Percentiles rank a stretch among this genome's conserved stretches.
Conservation (phyloP, 2,113 vertebrate genomes). For the Carassius auratus region DNA sequence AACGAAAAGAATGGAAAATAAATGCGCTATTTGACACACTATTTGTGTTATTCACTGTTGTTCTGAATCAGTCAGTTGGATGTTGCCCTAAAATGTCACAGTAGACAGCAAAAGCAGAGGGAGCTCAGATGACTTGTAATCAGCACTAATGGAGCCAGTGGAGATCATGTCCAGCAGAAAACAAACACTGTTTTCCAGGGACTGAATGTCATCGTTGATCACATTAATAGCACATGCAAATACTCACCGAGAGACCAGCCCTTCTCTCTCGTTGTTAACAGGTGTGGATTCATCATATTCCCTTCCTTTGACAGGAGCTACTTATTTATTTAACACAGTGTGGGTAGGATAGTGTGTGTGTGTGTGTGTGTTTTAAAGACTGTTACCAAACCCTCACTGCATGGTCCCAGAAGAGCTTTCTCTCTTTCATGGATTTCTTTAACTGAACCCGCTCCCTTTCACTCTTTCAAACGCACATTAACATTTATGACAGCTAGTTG, state of each 20-base stretch:
- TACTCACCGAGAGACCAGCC: not conserved
- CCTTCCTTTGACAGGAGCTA: slow-evolving; percentile 8
- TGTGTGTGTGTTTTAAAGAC: not conserved
- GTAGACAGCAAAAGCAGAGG: not conserved
- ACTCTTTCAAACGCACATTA: not conserved
- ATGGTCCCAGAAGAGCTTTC: not conserved
- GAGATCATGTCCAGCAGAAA: not conserved
- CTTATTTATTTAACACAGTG: slow-evolving; percentile 25
- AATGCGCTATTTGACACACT: not conserved
- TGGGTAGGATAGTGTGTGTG: not conserved
- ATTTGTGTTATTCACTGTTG: not conserved
- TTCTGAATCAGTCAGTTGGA: not conserved
- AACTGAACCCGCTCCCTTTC: not conserved
- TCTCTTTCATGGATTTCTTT: not conserved
- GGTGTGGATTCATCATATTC: not conserved
- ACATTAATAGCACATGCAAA: not conserved
- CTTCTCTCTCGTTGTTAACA: not conserved
- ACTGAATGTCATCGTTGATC: not conserved
- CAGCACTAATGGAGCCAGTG: not conserved
- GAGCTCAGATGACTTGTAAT: not conserved
- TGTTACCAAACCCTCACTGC: not conserved
- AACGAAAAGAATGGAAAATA: too few relatives aligned
- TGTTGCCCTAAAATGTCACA: not conserved
- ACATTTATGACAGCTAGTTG: not conserved
- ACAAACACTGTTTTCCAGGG: not conserved